These are phyloP conservation scores for Ptilonorhynchus violaceus DNA, from an alignment of 2,113 vertebrate species.

Conservation along the genomic window DNA sequence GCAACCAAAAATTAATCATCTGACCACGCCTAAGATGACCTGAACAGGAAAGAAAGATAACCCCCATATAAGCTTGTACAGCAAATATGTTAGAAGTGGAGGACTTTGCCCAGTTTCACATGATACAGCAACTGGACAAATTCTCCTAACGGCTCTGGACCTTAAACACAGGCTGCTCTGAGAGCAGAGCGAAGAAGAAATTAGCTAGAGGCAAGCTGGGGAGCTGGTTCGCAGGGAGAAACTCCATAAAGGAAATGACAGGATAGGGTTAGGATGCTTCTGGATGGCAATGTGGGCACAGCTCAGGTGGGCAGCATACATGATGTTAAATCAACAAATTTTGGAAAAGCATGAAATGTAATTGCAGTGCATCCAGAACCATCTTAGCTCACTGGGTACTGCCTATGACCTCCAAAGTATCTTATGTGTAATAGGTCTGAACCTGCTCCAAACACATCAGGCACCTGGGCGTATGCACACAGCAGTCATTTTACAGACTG, in stretches of 20 bases:
- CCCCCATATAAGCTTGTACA: neutral
- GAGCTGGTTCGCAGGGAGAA: neutral
- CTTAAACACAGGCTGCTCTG: neutral
- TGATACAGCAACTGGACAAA: neutral
- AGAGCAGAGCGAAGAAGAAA: neutral
- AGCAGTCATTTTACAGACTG: neutral
- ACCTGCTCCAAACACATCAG: neutral
- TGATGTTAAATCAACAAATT: neutral
- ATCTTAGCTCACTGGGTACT: neutral
- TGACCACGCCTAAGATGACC: neutral
- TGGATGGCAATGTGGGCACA: neutral
- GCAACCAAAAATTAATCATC: neutral
- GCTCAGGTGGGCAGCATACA: neutral
- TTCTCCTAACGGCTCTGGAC: neutral
- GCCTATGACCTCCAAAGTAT: neutral
- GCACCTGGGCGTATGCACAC: neutral
- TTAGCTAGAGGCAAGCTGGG: neutral
- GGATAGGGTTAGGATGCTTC: neutral
- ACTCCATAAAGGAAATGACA: neutral
- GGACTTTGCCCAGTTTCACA: neutral
- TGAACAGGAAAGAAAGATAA: slow-evolving; percentile 35
- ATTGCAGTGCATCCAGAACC: neutral
- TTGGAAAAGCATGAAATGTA: neutral
- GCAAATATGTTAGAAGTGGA: neutral
- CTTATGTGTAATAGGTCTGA: neutral